Evolutionary conservation across 2,113 vertebrate species (phyloP).

Genomic region (Circaetus cinerascens): DNA sequence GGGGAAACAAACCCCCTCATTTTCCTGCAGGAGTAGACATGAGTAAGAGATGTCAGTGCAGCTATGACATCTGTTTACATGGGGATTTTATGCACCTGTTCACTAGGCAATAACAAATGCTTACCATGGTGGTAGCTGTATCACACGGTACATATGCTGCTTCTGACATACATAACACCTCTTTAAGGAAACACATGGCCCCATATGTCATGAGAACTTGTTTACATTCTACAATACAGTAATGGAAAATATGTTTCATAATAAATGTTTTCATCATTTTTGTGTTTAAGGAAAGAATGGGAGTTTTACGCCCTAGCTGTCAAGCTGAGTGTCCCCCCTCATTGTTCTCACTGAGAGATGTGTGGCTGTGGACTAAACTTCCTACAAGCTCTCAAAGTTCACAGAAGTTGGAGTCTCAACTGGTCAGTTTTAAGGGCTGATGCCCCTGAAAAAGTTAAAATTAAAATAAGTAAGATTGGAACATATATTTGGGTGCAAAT

Average conservation of each 20-base stretch:
- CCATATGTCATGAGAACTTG: slow-evolving; percentile 76
- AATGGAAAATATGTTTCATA: slow-evolving; percentile 77
- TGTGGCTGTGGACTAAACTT: not conserved
- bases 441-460: not conserved
- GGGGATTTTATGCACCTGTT: slow-evolving; percentile 73
- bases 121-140: slow-evolving; percentile 64
- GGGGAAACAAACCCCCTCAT: slow-evolving; percentile 40
- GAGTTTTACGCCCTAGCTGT: slow-evolving; percentile 43
- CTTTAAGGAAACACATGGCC: slow-evolving; percentile 77
- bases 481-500: not conserved
- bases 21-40: slow-evolving; percentile 39
- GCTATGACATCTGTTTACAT: slow-evolving; percentile 68
- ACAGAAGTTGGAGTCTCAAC: not conserved
- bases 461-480: not conserved
- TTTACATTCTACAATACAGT: slow-evolving; percentile 74
- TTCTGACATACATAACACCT: slow-evolving; percentile 78
- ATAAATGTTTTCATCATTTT: slow-evolving; percentile 76
- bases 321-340: slow-evolving; percentile 16
- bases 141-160: slow-evolving; percentile 76
- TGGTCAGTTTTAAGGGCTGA: not conserved
- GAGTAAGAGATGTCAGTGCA: slow-evolving; percentile 38
- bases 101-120: slow-evolving; percentile 66
- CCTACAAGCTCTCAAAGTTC: not conserved
- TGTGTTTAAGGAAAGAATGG: slow-evolving; percentile 59
- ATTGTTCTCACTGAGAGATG: not conserved